phyloP scores from a whole-genome alignment of 2,797 vertebrate genomes.

The Gadopsis bispinosus region DNA sequence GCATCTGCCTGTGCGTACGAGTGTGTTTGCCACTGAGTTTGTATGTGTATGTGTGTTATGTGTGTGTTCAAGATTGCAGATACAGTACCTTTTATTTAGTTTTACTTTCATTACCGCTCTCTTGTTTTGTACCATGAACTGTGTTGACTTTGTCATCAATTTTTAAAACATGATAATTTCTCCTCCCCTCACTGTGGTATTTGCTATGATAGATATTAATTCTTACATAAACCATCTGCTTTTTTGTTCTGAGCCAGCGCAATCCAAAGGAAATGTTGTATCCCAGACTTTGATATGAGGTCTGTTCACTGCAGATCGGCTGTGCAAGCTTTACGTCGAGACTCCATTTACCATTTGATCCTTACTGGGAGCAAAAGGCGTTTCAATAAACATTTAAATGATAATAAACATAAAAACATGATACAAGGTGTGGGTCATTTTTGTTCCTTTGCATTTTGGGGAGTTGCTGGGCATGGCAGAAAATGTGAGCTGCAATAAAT shows the following conservation, averaged over 20 bases:
- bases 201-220: slow-evolving; percentile 82
- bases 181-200: slow-evolving; percentile 78
- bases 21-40: slow-evolving; percentile 59
- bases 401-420: slow-evolving; percentile 82
- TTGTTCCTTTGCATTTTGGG: slow-evolving; percentile 18
- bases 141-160: slow-evolving; percentile 77
- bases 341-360: slow-evolving; percentile 81
- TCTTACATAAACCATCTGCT: slow-evolving; percentile 83
- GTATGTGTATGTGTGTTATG: slow-evolving; percentile 64
- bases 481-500: slow-evolving; percentile 43
- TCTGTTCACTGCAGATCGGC: slow-evolving; percentile 71
- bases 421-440: slow-evolving; percentile 48
- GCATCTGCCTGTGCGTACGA: slow-evolving; percentile 46
- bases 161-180: slow-evolving; percentile 78
- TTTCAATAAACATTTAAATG: slow-evolving; percentile 82
- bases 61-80: slow-evolving; percentile 73
- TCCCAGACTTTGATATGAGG: slow-evolving; percentile 73
- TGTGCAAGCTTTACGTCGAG: slow-evolving; percentile 77
- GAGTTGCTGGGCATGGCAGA: not conserved
- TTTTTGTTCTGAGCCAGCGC: slow-evolving; percentile 75
- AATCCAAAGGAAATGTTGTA: slow-evolving; percentile 74
- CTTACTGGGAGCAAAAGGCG: slow-evolving; percentile 77
- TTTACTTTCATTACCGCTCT: slow-evolving; percentile 80
- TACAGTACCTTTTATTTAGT: slow-evolving; percentile 78
- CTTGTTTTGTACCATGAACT: slow-evolving; percentile 77